Evolutionary conservation across 2,888 invertebrate species (phyloP), one percentile per base, ranked within the genome.

Genomic region (Rhyacophila evoluta): DNA sequence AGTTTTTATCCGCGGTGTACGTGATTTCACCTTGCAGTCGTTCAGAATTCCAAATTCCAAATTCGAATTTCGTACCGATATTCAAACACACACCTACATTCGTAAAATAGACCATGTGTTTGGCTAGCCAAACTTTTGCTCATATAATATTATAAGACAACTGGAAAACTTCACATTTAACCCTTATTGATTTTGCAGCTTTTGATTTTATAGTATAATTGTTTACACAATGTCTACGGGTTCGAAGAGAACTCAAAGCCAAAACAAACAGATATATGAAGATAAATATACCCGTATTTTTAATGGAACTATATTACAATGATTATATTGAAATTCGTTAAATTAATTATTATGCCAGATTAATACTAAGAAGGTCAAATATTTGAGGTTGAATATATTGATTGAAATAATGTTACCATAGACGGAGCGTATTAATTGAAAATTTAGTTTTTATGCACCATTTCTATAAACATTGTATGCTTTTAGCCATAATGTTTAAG

Each of bases 1-100:
- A 80, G 80, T 80, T 80, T 78, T 77, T 80, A 77, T 77, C 77
- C 80, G 72, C 68, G 73, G 80, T 55, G 72, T 68, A 71, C 80
- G 74, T 72, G 75, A 72, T 68, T 71, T 72, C 77, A 72, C 77
- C 72, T 71, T 75, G 70, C 55, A 77, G 38, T 67, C 69, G 72
- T 10, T 11, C 77, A 5, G 77, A 72, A 77, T 77, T 77, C 72
- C 36, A 41, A 77, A 72, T 77, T 36, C 67, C 68, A 69, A 68
- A 77, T 72, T 72, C 77, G 69, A 55, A 55, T 55, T 55, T 55
- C 55, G 55, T 19, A 55, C 25, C 55, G 55, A 55, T 19, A 10
- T 55, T 19, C 55, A 55, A 55, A 55, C 55, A 55, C 19, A 25
- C 55, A 19, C 55, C 15, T 19, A 55, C 55, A 55, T 55, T 55